Evolutionary conservation across 2,113 vertebrate species (phyloP).

Genomic region (Plecturocebus donacophilus): DNA sequence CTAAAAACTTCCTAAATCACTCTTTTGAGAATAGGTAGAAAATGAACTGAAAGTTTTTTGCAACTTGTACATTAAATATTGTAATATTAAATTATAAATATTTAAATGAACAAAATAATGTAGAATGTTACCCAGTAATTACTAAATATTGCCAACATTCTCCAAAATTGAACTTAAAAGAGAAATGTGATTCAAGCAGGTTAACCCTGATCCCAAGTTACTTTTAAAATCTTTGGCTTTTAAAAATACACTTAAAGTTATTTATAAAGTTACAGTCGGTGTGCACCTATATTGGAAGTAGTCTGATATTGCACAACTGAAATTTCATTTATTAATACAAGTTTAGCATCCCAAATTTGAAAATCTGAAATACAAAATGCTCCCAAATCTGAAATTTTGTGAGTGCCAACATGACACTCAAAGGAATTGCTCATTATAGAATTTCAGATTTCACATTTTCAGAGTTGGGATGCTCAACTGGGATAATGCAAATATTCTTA

Average conservation of each 20-base stretch:
- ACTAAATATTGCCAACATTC: not conserved
- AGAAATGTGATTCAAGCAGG: not conserved
- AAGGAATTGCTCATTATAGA: too few relatives aligned
- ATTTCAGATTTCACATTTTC: too few relatives aligned
- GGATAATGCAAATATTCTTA: too few relatives aligned
- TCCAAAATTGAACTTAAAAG: not conserved
- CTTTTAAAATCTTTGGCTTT: not conserved
- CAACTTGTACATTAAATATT: too few relatives aligned
- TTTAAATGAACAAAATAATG: not conserved
- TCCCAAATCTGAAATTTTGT: not conserved
- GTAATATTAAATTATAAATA: not conserved
- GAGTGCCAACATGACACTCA: not conserved
- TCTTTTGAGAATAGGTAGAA: not conserved
- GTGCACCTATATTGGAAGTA: not conserved
- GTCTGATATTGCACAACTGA: not conserved
- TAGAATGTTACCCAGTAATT: not conserved
- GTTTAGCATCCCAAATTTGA: not conserved
- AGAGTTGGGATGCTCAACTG: too few relatives aligned
- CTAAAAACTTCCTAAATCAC: not conserved
- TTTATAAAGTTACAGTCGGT: not conserved
- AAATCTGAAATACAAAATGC: not conserved
- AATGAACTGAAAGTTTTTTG: not conserved
- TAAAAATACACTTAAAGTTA: not conserved
- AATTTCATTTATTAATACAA: not conserved
- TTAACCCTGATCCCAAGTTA: not conserved